These are phyloP conservation scores for Latrodectus geometricus DNA, from an alignment of 1,140 invertebrate species.

Conservation along the genomic window DNA sequence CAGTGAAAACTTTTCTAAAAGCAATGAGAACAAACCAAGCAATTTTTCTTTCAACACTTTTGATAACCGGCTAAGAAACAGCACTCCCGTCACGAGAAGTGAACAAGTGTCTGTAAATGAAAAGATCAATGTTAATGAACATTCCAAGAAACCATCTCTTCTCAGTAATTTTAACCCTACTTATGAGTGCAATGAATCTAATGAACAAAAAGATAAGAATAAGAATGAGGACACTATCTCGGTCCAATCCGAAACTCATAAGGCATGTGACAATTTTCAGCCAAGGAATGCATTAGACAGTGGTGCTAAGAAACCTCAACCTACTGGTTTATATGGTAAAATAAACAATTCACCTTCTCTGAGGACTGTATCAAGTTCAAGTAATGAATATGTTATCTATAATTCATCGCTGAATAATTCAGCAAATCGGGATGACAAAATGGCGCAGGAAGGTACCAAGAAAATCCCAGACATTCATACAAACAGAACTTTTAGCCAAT, in stretches of 20 bases:
- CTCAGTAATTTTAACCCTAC: slow-evolving; percentile 52
- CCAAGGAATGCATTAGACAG: background rate
- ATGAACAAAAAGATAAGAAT: background rate
- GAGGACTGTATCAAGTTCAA: slow-evolving; percentile 21
- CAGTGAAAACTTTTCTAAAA: background rate
- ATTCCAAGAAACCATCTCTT: slow-evolving; percentile 25
- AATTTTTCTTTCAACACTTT: background rate
- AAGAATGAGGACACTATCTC: background rate
- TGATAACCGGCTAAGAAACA: background rate
- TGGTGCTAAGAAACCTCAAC: background rate
- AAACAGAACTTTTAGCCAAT: slow-evolving; percentile 43
- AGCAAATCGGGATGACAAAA: background rate
- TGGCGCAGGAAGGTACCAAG: background rate
- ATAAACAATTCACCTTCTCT: background rate
- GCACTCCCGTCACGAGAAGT: slow-evolving; percentile 15
- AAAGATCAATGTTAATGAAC: slow-evolving; percentile 19
- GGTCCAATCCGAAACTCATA: background rate
- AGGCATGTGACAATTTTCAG: background rate
- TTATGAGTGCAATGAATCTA: slow-evolving; percentile 17
- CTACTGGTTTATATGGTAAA: background rate
- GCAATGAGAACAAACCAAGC: background rate
- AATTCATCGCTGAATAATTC: background rate
- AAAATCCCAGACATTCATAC: background rate
- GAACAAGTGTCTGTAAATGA: slow-evolving; percentile 23
- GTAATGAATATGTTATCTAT: background rate